Conservation (phyloP, 2,113 vertebrate genomes). For the Platysternon megacephalum region DNA sequence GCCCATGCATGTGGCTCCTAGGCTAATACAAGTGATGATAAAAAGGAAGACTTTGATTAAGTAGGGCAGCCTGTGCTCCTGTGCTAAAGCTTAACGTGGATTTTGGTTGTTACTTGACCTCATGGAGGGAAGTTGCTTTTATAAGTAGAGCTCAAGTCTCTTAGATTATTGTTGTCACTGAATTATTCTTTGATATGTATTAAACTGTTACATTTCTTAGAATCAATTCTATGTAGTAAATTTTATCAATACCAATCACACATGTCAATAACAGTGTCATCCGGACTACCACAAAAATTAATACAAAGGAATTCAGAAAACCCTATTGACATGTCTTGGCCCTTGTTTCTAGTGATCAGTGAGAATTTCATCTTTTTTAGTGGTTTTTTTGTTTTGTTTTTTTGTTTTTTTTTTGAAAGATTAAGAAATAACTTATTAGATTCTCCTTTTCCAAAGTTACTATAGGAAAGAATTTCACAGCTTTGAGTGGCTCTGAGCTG, state of each 20-base stretch:
- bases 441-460: not conserved
- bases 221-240: no score
- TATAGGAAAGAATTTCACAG: not conserved
- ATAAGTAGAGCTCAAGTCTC: not conserved
- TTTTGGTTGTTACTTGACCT: not conserved
- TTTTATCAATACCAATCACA: accelerated
- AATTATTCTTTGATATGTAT: not conserved
- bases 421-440: not conserved
- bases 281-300: not conserved
- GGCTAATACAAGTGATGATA: not conserved
- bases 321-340: not conserved
- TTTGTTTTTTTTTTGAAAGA: not conserved
- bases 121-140: not conserved
- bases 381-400: accelerated
- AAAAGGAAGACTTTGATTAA: not conserved
- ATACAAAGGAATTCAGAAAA: not conserved
- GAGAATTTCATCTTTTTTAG: not conserved
- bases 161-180: not conserved
- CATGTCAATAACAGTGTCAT: not conserved
- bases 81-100: not conserved
- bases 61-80: not conserved
- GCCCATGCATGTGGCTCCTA: not conserved
- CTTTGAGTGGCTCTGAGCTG: not conserved
- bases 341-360: not conserved
- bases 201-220: not conserved